Evolutionary conservation across 2,888 invertebrate species (phyloP).

Genomic region (Nomada lathburiana): DNA sequence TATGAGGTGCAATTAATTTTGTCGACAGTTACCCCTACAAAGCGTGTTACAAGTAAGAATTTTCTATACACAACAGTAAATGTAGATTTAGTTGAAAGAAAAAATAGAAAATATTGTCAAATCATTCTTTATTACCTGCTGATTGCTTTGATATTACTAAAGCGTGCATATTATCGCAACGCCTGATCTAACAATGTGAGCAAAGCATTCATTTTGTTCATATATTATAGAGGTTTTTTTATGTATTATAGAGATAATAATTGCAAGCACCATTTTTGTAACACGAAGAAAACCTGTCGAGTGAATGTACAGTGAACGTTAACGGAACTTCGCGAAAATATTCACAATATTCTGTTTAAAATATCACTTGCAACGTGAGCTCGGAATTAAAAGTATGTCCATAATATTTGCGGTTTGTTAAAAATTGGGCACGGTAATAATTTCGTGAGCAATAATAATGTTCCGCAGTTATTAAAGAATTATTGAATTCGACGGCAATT

Average conservation of each 20-base stretch:
- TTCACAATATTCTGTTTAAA: not conserved
- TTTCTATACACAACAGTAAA: constrained; percentile 2
- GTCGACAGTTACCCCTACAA: not conserved
- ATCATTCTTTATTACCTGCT: constrained; percentile 40
- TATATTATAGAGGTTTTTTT: constrained; percentile 37
- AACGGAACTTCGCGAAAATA: not conserved
- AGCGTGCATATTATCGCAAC: constrained; percentile 63
- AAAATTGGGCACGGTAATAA: too few species aligned
- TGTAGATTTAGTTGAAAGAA: not conserved
- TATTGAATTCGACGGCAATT: too few species aligned
- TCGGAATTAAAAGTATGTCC: too few species aligned
- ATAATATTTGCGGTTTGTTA: too few species aligned
- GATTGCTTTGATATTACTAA: constrained; percentile 62
- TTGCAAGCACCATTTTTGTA: not conserved
- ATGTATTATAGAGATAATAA: constrained; percentile 17
- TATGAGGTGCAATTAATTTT: not conserved
- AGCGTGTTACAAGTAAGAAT: not conserved
- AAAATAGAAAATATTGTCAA: not conserved
- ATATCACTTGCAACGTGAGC: too few species aligned
- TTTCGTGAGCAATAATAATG: too few species aligned
- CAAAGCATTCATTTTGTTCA: constrained; percentile 9
- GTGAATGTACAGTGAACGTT: not conserved
- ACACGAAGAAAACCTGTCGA: not conserved
- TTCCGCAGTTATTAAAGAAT: too few species aligned
- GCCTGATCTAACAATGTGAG: constrained; percentile 49